Conservation (phyloP, 2,888 invertebrate genomes). For the Orthonychiurus folsomi region DNA sequence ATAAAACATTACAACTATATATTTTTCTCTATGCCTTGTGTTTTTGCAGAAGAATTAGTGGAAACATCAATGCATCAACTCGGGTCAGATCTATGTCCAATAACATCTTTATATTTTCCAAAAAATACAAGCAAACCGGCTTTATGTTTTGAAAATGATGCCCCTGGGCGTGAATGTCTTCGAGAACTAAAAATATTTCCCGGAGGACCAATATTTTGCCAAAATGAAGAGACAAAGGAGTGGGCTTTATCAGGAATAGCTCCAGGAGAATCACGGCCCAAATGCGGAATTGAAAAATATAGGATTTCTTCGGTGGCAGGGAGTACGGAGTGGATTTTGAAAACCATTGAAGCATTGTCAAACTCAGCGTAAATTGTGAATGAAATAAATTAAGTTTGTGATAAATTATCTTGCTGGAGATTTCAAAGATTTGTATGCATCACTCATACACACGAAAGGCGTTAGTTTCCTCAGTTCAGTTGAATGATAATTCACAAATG, state of each 20-base stretch:
- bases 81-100: constrained; percentile 28
- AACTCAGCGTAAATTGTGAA: constrained; percentile 13
- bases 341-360: constrained; percentile 52
- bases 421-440: too few species aligned
- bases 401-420: too few species aligned
- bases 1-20: neutral
- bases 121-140: constrained; percentile 19
- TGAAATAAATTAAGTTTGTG: too few species aligned
- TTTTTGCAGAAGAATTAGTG: constrained; percentile 36
- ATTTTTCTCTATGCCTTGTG: constrained; percentile 16
- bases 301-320: constrained; percentile 54
- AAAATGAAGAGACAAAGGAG: constrained; percentile 58
- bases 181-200: constrained; percentile 56
- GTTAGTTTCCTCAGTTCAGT: too few species aligned
- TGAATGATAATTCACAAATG: too few species aligned
- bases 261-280: constrained; percentile 35
- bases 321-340: constrained; percentile 75
- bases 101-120: constrained; percentile 12
- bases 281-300: constrained; percentile 40
- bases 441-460: too few species aligned
- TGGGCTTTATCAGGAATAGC: constrained; percentile 70
- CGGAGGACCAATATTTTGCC: constrained; percentile 76
- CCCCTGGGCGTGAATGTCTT: constrained; percentile 32
- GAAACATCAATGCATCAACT: constrained; percentile 38
- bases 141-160: constrained; percentile 37